Percentiles rank a stretch among this genome's conserved stretches.
Conservation (phyloP, 2,888 invertebrate genomes). For the Cepaea hortensis region DNA sequence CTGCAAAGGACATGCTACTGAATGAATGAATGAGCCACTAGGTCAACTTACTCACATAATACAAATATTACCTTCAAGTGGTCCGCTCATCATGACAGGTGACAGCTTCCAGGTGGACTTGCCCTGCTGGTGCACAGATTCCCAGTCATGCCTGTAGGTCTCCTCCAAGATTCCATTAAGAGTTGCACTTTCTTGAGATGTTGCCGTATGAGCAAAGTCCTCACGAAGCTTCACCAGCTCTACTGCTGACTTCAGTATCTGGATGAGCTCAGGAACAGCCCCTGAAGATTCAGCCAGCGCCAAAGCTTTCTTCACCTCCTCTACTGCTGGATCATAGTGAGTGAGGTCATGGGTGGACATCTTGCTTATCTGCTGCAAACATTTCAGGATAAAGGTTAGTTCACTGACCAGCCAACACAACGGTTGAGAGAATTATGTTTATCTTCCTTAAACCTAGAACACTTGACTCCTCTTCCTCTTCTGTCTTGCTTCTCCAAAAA, state of each 20-base stretch:
- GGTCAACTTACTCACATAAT: neutral
- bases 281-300: constrained; percentile 24
- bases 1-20: too few species aligned
- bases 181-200: constrained; percentile 7
- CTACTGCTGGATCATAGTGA: constrained; percentile 35
- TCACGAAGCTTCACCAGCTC: constrained; percentile 22
- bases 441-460: too few species aligned
- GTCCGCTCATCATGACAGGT: constrained; percentile 33
- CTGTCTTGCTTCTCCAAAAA: too few species aligned
- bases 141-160: constrained; percentile 41
- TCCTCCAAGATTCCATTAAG: neutral
- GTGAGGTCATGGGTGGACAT: constrained; percentile 21
- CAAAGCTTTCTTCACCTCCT: constrained; percentile 88
- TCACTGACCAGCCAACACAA: too few species aligned
- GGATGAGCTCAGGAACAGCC: constrained; percentile 7
- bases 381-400: too few species aligned
- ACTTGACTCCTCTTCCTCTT: too few species aligned
- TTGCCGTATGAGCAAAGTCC: constrained; percentile 14
- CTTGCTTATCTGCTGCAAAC: neutral
- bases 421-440: too few species aligned
- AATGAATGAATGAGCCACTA: too few species aligned
- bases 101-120: neutral
- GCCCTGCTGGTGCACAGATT: constrained; percentile 4
- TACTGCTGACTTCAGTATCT: constrained; percentile 4
- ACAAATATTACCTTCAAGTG: constrained; percentile 27